Percentiles rank a stretch among this genome's conserved stretches.
Evolutionary conservation across 2,113 vertebrate genomes (phyloP).

Genomic region (Megaleporinus macrocephalus): DNA sequence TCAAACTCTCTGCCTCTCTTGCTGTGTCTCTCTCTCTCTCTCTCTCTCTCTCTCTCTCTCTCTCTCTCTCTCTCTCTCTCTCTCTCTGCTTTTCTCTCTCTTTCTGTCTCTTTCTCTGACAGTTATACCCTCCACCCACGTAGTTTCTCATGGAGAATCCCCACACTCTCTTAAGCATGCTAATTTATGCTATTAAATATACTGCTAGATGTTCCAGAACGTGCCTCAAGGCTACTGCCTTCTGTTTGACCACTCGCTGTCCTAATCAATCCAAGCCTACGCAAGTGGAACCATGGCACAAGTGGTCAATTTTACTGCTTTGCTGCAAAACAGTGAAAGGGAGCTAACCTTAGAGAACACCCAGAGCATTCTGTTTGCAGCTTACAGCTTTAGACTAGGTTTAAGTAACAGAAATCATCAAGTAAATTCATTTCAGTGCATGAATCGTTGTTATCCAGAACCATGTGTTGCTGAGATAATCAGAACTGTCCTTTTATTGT

Average conservation of each 20-base stretch:
- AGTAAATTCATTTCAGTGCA: neutral
- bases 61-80: neutral
- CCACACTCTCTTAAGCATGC: constrained; percentile 36
- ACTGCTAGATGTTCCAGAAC: constrained; percentile 39
- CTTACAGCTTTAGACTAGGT: too few relatives aligned
- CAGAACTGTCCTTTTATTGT: neutral
- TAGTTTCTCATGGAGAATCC: constrained; percentile 28
- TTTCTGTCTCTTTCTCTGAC: constrained; percentile 2
- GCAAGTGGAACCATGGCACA: constrained; percentile 5
- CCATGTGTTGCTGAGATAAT: neutral
- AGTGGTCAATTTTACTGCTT: constrained; percentile 19
- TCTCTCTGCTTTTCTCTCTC: neutral
- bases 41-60: too few relatives aligned
- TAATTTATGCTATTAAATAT: constrained; percentile 52
- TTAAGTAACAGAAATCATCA: neutral
- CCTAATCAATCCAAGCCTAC: constrained; percentile 33
- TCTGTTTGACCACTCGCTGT: constrained; percentile 30
- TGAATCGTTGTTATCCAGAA: neutral
- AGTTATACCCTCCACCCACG: constrained; percentile 9
- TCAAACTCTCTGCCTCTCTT: neutral
- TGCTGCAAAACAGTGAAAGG: neutral
- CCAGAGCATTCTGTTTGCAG: constrained; percentile 1
- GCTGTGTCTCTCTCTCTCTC: too few relatives aligned
- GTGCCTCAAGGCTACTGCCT: constrained; percentile 37
- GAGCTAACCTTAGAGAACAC: neutral